A percentile compares a stretch with the other conserved stretches of the same genome.
These are phyloP conservation scores for Sebastes cheni DNA, from an alignment of 2,797 vertebrate genomes.

Conservation along the genomic window DNA sequence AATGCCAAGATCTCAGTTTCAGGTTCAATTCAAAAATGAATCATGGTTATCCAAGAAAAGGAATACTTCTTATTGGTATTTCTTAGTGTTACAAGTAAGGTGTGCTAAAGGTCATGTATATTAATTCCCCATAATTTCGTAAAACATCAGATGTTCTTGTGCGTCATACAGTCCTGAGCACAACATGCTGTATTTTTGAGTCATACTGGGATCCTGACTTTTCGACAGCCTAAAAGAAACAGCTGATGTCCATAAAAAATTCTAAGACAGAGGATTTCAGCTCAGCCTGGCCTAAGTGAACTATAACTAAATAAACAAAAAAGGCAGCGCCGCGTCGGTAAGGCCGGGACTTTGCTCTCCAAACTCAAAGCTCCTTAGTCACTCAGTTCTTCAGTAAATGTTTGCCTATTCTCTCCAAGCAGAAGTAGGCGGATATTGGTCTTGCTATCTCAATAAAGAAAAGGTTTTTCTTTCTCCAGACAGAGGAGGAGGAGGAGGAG, in stretches of 20 bases:
- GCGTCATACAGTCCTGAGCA: not conserved
- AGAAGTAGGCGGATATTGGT: constrained; percentile 68
- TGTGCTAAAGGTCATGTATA: not conserved
- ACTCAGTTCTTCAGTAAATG: constrained; percentile 66
- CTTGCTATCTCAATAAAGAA: constrained; percentile 57
- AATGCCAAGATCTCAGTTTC: not conserved
- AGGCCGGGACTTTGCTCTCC: constrained; percentile 56
- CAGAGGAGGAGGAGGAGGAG: constrained; percentile 28
- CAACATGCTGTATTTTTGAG: constrained; percentile 8
- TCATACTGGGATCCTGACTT: constrained; percentile 31
- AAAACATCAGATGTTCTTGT: not conserved
- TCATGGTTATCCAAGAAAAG: not conserved
- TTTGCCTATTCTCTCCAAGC: constrained; percentile 67
- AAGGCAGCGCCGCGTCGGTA: constrained; percentile 2
- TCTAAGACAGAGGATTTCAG: constrained; percentile 10
- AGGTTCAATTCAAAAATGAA: not conserved
- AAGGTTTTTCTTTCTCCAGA: constrained; percentile 61
- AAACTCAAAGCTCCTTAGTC: constrained; percentile 51
- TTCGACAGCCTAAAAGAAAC: not conserved
- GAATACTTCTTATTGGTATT: not conserved
- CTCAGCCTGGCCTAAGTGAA: constrained; percentile 15
- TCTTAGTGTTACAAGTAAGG: not conserved
- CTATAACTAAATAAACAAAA: constrained; percentile 31
- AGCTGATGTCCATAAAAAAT: not conserved
- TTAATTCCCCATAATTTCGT: not conserved